Conservation (phyloP, 2,888 invertebrate genomes). For the Campoletis raptor region DNA sequence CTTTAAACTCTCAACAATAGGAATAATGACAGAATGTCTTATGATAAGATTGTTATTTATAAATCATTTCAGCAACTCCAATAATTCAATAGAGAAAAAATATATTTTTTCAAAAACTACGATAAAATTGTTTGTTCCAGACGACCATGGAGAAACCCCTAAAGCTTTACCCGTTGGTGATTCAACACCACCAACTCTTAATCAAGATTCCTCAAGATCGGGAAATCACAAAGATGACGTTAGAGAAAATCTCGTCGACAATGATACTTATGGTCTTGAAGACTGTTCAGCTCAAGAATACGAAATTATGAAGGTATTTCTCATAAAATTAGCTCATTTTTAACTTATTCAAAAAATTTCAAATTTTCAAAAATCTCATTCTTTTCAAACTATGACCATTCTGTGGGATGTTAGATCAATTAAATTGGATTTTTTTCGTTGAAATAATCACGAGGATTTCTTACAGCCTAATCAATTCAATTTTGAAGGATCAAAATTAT, state of each 20-base stretch:
- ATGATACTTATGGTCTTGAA: conserved; percentile 83
- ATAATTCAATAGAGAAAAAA: not conserved
- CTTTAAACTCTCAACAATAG: too few species aligned
- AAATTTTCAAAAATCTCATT: too few species aligned
- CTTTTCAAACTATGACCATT: too few species aligned
- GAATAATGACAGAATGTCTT: too few species aligned
- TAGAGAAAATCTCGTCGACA: conserved; percentile 76
- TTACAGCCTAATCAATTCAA: too few species aligned
- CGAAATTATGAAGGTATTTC: conserved; percentile 88
- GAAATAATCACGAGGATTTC: too few species aligned
- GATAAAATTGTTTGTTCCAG: conserved; percentile 48
- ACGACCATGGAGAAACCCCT: conserved; percentile 74
- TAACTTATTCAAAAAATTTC: too few species aligned
- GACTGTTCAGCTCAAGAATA: conserved; percentile 89
- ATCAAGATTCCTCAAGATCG: conserved; percentile 52
- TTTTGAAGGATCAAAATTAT: too few species aligned
- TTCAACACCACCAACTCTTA: conserved; percentile 69
- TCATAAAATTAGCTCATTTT: too few species aligned
- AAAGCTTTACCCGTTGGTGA: conserved; percentile 76
- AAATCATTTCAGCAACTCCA: not conserved
- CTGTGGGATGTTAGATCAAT: too few species aligned
- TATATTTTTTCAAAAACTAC: not conserved
- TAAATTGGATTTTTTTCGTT: too few species aligned
- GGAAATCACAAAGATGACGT: conserved; percentile 69
- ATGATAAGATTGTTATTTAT: not conserved